Conservation (phyloP, 2,113 vertebrate genomes). For the Cranoglanis bouderius region DNA sequence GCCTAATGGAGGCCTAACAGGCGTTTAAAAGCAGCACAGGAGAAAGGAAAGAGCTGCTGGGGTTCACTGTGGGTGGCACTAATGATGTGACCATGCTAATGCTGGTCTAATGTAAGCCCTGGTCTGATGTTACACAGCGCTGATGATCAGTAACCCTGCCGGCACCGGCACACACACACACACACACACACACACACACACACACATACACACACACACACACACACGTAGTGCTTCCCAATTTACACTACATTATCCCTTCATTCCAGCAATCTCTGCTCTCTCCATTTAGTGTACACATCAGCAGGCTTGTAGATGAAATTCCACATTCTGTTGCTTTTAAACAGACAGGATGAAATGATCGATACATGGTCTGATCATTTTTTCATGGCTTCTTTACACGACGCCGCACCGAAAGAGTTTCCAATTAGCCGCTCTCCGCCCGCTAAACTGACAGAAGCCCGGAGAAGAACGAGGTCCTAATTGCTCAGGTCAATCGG, state of each 20-base stretch:
- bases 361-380: constrained; percentile 13
- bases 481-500: constrained; percentile 36
- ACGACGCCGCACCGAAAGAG: constrained; percentile 13
- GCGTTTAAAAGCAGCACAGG: constrained; percentile 66
- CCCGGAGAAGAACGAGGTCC: constrained; percentile 2
- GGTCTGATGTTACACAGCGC: constrained; percentile 11
- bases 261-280: constrained; percentile 32
- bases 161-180: constrained; percentile 44
- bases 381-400: not conserved
- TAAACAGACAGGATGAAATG: constrained; percentile 3
- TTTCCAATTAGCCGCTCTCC: constrained; percentile 29
- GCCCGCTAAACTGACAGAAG: constrained; percentile 2
- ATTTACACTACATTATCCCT: constrained; percentile 22
- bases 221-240: not conserved
- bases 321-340: constrained; percentile 6
- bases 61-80: constrained; percentile 51
- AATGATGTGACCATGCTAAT: constrained; percentile 23
- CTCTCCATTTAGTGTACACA: constrained; percentile 20
- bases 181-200: constrained; percentile 40
- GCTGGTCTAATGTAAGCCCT: constrained; percentile 14
- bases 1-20: constrained; percentile 76
- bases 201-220: not conserved
- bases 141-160: not conserved
- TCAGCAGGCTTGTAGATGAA: not conserved
- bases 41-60: constrained; percentile 59